phyloP scores from a whole-genome alignment of 53 echinoderm and acorn worm species.

The Mesocentrotus franciscanus region DNA sequence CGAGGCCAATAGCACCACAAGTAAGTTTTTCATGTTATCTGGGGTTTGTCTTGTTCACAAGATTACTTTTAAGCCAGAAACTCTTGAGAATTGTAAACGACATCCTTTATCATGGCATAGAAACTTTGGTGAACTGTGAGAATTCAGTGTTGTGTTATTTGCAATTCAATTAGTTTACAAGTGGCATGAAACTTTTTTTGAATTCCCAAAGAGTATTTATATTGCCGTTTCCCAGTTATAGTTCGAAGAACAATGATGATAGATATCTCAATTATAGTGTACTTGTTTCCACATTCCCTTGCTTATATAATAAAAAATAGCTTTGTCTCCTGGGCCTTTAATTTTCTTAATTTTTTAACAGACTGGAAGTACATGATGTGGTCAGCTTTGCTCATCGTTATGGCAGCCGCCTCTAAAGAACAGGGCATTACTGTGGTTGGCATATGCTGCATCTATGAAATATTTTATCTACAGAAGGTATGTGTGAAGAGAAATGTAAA shows the following conservation, averaged over 20 bases:
- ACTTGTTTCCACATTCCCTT: too few species aligned
- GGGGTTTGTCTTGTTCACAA: neutral
- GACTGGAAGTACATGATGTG: slow-evolving; percentile 63
- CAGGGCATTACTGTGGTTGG: slow-evolving; percentile 69
- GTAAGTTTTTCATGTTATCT: neutral
- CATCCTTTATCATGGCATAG: too few species aligned
- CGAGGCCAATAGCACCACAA: neutral
- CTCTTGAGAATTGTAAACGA: too few species aligned
- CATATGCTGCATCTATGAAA: slow-evolving; percentile 68
- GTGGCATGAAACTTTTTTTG: neutral
- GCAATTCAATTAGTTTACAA: neutral
- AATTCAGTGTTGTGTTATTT: too few species aligned
- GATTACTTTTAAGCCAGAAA: too few species aligned
- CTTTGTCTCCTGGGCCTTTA: neutral
- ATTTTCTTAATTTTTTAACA: slow-evolving; percentile 44
- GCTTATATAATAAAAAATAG: too few species aligned
- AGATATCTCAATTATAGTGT: too few species aligned
- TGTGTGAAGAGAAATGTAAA: neutral
- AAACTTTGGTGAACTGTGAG: too few species aligned
- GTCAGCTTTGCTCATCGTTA: slow-evolving; percentile 58
- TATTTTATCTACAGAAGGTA: slow-evolving; percentile 65
- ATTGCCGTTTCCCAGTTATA: too few species aligned
- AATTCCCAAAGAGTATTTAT: too few species aligned
- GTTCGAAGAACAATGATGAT: too few species aligned
- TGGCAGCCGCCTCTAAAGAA: slow-evolving; percentile 69